These are phyloP conservation scores for Tridacna gigas DNA, from an alignment of 2,888 invertebrate genomes.

Conservation along the genomic window DNA sequence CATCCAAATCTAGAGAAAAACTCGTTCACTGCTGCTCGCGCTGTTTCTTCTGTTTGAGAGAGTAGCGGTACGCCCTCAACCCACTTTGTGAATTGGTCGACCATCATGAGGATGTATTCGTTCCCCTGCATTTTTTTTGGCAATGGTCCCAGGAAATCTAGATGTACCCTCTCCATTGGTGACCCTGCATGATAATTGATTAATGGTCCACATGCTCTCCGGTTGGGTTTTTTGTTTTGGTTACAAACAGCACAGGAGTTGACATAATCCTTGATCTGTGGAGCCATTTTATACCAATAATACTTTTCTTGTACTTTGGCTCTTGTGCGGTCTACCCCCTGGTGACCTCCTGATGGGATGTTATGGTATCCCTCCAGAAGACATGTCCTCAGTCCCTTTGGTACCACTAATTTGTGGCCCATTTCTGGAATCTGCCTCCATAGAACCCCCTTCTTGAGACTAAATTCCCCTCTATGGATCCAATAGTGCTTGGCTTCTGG, in stretches of 20 bases:
- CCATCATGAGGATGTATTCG: conserved; percentile 34
- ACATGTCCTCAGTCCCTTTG: conserved; percentile 7
- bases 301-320: conserved; percentile 20
- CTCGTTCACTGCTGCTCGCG: background rate
- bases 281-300: conserved; percentile 35
- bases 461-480: conserved; percentile 6
- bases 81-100: conserved; percentile 21
- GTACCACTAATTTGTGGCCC: background rate
- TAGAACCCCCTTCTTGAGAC: background rate
- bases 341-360: conserved; percentile 47
- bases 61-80: background rate
- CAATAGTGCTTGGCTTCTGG: conserved; percentile 25
- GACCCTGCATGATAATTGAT: conserved; percentile 11
- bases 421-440: background rate
- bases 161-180: conserved; percentile 30
- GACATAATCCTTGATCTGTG: conserved; percentile 17
- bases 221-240: too few species aligned
- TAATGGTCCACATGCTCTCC: conserved; percentile 3
- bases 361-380: conserved; percentile 26
- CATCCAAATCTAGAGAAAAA: background rate
- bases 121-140: conserved; percentile 21
- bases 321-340: conserved; percentile 34
- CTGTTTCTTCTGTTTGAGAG: background rate
- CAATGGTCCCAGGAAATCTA: conserved; percentile 27
- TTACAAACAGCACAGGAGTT: conserved; percentile 16